These are phyloP conservation scores for Lithosia quadra DNA, from an alignment of 2,888 invertebrate species.

Conservation along the genomic window DNA sequence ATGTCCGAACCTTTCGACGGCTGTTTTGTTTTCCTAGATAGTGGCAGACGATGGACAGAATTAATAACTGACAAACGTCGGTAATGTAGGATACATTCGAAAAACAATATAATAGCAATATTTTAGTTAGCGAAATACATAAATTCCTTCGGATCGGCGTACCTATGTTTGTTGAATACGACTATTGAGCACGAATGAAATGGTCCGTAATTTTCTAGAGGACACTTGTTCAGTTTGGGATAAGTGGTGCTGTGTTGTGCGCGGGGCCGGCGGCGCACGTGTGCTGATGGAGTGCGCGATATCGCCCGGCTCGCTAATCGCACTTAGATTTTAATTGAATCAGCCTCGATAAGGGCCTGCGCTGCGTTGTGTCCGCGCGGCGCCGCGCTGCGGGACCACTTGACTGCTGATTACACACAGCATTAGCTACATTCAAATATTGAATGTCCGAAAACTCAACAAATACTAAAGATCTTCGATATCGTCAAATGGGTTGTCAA, in stretches of 20 bases:
- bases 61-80: too few species aligned
- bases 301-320: slow-evolving; percentile 15
- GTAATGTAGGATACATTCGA: too few species aligned
- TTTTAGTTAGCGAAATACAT: too few species aligned
- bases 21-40: too few species aligned
- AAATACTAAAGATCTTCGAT: not conserved
- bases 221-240: not conserved
- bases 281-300: slow-evolving; percentile 41
- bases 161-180: not conserved
- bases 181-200: not conserved
- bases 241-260: slow-evolving; percentile 5
- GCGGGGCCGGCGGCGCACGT: slow-evolving; percentile 31
- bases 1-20: too few species aligned
- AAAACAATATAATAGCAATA: too few species aligned
- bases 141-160: too few species aligned
- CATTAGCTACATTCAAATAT: not conserved
- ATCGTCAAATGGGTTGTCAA: too few species aligned
- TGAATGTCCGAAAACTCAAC: not conserved
- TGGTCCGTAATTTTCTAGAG: not conserved
- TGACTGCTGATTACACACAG: not conserved
- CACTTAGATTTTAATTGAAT: slow-evolving; percentile 52
- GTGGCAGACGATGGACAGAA: too few species aligned
- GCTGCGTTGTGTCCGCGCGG: not conserved
- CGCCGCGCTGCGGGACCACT: not conserved
- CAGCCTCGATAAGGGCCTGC: slow-evolving; percentile 35